phyloP scores from a whole-genome alignment of 2,113 vertebrate species.

The Myrmophylax atrothorax region DNA sequence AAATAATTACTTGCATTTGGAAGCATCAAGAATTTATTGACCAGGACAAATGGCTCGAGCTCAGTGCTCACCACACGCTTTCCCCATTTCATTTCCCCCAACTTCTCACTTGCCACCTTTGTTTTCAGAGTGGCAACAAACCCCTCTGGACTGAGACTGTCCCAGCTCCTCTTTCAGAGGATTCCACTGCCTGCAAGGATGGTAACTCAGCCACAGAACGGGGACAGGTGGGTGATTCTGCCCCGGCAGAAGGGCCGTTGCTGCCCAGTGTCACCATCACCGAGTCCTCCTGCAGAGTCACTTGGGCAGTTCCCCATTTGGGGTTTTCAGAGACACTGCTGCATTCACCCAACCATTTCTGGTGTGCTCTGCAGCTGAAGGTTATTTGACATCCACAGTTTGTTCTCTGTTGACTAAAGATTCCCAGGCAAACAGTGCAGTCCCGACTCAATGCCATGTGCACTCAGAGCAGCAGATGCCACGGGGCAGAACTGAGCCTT shows the following conservation, averaged over 20 bases:
- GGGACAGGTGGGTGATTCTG: accelerated
- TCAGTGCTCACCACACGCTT: not conserved
- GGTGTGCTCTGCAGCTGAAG: not conserved
- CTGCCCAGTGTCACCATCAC: not conserved
- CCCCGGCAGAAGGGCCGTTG: accelerated
- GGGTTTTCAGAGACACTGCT: not conserved
- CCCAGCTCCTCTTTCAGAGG: not conserved
- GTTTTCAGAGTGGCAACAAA: not conserved
- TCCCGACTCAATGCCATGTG: not conserved
- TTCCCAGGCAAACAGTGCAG: not conserved
- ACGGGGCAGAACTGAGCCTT: not conserved
- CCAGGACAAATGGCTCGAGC: not conserved
- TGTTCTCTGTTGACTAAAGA: not conserved
- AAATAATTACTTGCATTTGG: not conserved
- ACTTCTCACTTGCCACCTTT: not conserved
- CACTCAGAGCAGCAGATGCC: not conserved
- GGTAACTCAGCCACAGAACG: not conserved
- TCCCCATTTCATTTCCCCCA: not conserved
- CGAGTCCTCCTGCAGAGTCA: not conserved
- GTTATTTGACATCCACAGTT: not conserved
- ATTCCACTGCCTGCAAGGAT: not conserved
- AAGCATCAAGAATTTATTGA: not conserved
- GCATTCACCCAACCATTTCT: not conserved
- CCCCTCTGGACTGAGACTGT: accelerated
- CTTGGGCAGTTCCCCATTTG: not conserved